Evolutionary conservation across 2,888 invertebrate genomes (phyloP).

Genomic region (Orthonychiurus folsomi): DNA sequence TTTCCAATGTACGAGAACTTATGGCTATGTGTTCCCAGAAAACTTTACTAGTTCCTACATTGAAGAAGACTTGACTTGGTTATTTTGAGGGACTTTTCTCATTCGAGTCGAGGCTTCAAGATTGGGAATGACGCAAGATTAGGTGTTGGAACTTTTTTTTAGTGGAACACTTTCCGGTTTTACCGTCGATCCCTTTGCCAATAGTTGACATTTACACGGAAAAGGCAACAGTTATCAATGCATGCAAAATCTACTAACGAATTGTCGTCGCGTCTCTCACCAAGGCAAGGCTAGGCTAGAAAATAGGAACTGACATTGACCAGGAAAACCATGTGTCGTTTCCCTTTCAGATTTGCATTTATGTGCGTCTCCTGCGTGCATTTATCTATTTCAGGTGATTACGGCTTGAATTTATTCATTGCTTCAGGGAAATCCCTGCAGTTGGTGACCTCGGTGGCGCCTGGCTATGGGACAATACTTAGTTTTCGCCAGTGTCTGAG

Average conservation of each 20-base stretch:
- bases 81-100: neutral
- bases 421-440: neutral
- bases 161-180: constrained; percentile 1
- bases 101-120: neutral
- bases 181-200: neutral
- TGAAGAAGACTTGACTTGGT: neutral
- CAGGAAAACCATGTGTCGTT: neutral
- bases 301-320: neutral
- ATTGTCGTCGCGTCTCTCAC: neutral
- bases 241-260: neutral
- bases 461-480: neutral
- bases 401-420: neutral
- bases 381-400: neutral
- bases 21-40: too few relatives aligned
- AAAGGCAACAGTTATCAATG: neutral
- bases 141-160: neutral
- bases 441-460: neutral
- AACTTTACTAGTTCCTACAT: neutral
- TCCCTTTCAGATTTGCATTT: too few relatives aligned
- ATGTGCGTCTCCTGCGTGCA: neutral
- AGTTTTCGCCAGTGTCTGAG: too few relatives aligned
- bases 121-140: neutral
- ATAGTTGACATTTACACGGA: neutral
- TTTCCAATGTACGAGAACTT: too few relatives aligned
- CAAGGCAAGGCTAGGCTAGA: neutral